Evolutionary conservation across 2,113 vertebrate genomes (phyloP).

Genomic region (Circaetus gallicus): DNA sequence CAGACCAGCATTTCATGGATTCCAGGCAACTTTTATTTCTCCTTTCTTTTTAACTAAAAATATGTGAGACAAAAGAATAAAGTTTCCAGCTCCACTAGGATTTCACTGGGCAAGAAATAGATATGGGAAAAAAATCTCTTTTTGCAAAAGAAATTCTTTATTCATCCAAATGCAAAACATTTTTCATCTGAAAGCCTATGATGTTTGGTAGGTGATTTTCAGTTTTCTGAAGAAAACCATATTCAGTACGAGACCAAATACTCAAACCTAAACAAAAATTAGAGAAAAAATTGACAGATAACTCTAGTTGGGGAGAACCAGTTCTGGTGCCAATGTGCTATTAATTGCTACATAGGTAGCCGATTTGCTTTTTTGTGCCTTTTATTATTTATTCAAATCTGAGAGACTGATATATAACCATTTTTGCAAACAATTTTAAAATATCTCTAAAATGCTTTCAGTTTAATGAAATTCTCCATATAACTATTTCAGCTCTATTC

Average conservation of each 20-base stretch:
- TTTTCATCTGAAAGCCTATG: neutral
- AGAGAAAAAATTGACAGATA: neutral
- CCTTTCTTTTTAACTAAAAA: neutral
- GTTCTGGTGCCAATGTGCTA: neutral
- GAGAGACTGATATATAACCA: neutral
- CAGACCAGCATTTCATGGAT: neutral
- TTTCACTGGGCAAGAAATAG: neutral
- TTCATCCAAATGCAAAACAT: neutral
- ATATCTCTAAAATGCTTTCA: neutral
- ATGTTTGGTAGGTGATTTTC: neutral
- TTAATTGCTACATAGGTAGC: neutral
- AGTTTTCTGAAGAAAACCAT: neutral
- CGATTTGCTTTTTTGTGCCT: neutral
- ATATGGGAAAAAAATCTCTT: neutral
- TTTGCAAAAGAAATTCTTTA: neutral
- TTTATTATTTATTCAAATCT: neutral
- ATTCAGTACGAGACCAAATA: neutral
- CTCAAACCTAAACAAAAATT: neutral
- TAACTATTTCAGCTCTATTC: neutral
- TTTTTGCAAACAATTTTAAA: neutral
- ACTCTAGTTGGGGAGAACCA: neutral
- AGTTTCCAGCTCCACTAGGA: rapidly evolving
- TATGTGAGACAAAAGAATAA: neutral
- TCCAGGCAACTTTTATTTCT: neutral
- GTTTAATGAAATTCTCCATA: neutral